These are phyloP conservation scores for Microtus richardsoni DNA, from an alignment of 2,113 vertebrate genomes.

Conservation along the genomic window DNA sequence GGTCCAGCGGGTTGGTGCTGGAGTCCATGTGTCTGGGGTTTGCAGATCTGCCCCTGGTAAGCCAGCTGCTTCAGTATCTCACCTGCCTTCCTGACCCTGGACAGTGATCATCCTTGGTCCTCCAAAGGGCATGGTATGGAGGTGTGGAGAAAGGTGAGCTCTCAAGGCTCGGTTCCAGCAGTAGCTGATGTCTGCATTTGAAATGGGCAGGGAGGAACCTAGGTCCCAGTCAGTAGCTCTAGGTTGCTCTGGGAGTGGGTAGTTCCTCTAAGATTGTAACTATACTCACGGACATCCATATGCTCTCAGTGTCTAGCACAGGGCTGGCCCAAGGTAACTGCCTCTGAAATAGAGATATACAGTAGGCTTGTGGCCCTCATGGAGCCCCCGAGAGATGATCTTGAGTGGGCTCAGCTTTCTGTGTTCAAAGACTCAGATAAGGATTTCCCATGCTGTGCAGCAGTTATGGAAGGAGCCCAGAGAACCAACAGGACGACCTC, in stretches of 20 bases:
- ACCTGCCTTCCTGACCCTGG: not conserved
- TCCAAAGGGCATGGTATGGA: not conserved
- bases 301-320: not conserved
- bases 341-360: not conserved
- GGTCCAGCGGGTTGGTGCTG: slow-evolving; percentile 22
- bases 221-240: not conserved
- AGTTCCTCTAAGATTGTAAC: not conserved
- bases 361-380: not conserved
- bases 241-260: not conserved
- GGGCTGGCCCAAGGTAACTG: not conserved
- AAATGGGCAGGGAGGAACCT: not conserved
- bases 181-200: not conserved
- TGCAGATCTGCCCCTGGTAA: not conserved
- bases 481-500: not conserved
- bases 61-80: fast-evolving
- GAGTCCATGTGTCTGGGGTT: slow-evolving; percentile 31
- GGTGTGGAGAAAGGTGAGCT: not conserved
- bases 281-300: fast-evolving
- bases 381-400: not conserved
- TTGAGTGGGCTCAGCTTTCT: not conserved
- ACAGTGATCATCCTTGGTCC: not conserved
- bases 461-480: not conserved
- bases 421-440: not conserved
- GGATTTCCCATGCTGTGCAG: not conserved
- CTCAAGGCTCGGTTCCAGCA: too few species aligned